Evolutionary conservation across 2,797 vertebrate genomes (phyloP).

Genomic region (Propithecus perrieri): DNA sequence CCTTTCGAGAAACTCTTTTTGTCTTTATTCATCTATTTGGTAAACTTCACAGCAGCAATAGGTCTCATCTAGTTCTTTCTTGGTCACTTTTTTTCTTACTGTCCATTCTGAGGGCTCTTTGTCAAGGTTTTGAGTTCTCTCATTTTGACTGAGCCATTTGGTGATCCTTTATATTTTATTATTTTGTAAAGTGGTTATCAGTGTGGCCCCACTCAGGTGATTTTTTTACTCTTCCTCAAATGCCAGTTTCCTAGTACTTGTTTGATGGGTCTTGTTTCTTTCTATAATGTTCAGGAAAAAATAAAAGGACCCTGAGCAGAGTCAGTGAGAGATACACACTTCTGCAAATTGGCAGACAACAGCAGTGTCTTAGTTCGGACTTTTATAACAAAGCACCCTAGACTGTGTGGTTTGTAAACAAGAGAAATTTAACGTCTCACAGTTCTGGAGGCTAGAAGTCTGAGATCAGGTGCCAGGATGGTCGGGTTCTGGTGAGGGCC

Average conservation of each 20-base stretch:
- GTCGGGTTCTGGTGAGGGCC: background rate
- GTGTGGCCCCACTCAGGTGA: background rate
- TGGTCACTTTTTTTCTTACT: background rate
- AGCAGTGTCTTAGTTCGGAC: too few species aligned
- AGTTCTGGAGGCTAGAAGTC: background rate
- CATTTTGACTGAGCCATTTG: slow-evolving; percentile 6
- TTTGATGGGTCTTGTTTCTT: slow-evolving; percentile 50
- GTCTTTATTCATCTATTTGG: background rate
- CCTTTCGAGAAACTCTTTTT: background rate
- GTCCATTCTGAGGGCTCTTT: background rate
- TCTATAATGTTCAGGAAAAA: background rate
- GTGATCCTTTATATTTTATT: slow-evolving; percentile 44
- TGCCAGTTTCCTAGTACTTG: background rate
- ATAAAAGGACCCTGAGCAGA: background rate
- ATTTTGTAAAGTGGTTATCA: slow-evolving; percentile 40
- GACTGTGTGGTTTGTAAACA: background rate
- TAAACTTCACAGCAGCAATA: background rate
- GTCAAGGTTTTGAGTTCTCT: background rate
- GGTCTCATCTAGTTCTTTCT: background rate
- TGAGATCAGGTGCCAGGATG: background rate
- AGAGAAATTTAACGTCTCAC: background rate
- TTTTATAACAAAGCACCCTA: background rate
- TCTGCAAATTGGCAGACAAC: background rate
- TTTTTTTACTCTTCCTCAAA: background rate
- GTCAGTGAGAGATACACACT: background rate